Evolutionary conservation across 2,113 vertebrate species (phyloP).

Genomic region (Gymnobelideus leadbeateri): DNA sequence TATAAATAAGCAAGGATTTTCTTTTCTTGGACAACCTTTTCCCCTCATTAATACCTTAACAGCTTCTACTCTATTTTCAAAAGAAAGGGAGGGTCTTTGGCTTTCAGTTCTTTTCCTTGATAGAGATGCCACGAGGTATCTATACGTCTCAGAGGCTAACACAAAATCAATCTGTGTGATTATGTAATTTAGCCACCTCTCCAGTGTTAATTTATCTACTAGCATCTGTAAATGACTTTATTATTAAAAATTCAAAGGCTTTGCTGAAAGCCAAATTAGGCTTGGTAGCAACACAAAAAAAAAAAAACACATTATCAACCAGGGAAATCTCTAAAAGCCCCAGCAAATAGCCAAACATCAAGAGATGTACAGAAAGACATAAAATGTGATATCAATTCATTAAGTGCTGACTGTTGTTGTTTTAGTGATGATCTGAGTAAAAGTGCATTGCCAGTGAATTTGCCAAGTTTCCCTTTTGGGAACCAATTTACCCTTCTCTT

Average conservation of each 20-base stretch:
- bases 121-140: constrained; percentile 83
- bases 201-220: constrained; percentile 86
- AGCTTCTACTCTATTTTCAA: constrained; percentile 72
- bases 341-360: constrained; percentile 76
- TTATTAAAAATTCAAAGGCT: constrained; percentile 88
- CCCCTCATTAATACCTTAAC: constrained; percentile 52
- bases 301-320: constrained; percentile 80
- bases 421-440: constrained; percentile 77
- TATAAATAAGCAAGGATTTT: not conserved
- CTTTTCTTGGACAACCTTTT: constrained; percentile 52
- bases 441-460: constrained; percentile 66
- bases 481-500: constrained; percentile 44
- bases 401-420: constrained; percentile 78
- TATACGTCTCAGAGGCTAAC: constrained; percentile 85
- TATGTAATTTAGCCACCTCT: constrained; percentile 86
- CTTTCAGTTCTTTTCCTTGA: constrained; percentile 79
- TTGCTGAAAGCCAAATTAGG: constrained; percentile 83
- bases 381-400: constrained; percentile 81
- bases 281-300: constrained; percentile 80
- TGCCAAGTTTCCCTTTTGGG: constrained; percentile 50
- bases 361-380: constrained; percentile 78
- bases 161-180: constrained; percentile 87
- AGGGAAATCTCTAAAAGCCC: constrained; percentile 82
- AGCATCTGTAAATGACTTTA: constrained; percentile 86
- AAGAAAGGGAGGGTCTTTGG: constrained; percentile 75